A percentile compares a stretch with the other conserved stretches of the same genome.
Evolutionary conservation across 2,797 vertebrate genomes (phyloP).

Genomic region (Gambusia yucatana): DNA sequence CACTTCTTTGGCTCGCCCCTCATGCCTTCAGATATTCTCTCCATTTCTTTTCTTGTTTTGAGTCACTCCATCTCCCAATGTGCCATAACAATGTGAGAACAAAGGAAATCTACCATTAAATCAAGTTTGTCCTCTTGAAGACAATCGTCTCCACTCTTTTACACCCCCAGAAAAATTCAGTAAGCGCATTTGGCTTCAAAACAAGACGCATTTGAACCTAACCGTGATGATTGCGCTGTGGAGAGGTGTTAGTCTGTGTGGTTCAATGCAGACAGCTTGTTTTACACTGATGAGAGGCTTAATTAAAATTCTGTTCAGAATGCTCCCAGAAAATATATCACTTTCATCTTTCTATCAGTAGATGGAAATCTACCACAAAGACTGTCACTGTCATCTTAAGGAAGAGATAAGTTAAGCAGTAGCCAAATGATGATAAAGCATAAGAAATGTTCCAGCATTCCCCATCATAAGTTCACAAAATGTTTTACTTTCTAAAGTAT

Average conservation of each 20-base stretch:
- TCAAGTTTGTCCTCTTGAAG: constrained; percentile 22
- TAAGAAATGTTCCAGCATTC: not conserved
- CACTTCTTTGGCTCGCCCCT: not conserved
- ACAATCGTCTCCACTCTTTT: constrained; percentile 10
- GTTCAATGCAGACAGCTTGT: not conserved
- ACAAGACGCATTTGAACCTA: constrained; percentile 7
- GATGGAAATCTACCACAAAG: not conserved
- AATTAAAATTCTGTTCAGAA: constrained; percentile 4
- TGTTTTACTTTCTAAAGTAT: not conserved
- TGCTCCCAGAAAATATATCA: not conserved
- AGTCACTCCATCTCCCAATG: constrained; percentile 28
- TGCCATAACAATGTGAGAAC: constrained; percentile 24
- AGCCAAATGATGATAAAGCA: not conserved
- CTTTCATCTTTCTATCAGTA: constrained; percentile 1
- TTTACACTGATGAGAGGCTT: not conserved
- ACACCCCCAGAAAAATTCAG: constrained; percentile 4
- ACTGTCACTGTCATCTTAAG: not conserved
- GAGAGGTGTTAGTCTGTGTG: not conserved
- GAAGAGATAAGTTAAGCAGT: not conserved
- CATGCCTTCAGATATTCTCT: not conserved
- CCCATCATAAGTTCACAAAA: not conserved
- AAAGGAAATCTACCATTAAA: constrained; percentile 43
- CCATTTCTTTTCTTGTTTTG: constrained; percentile 17
- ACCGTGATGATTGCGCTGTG: not conserved
- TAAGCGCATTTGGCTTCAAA: constrained; percentile 11